phyloP scores from a whole-genome alignment of 2,888 invertebrate genomes.

The Esperia sulphurella region DNA sequence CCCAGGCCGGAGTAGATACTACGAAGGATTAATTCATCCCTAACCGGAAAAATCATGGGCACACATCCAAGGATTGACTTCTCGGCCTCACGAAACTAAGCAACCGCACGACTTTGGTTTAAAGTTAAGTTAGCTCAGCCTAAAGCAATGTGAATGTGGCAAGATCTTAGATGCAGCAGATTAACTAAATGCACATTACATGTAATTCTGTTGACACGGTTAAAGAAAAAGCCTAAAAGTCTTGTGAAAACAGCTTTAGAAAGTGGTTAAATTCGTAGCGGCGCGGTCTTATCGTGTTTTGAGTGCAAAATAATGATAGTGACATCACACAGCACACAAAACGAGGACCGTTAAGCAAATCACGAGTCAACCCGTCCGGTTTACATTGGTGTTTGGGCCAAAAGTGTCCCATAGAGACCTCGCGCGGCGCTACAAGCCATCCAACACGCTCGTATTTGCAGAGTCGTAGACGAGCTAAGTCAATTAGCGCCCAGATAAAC shows the following conservation, averaged over 20 bases:
- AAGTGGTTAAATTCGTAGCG: not conserved
- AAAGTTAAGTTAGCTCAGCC: no score
- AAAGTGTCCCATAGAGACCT: constrained; percentile 26
- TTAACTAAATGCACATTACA: no score
- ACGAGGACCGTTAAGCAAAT: constrained; percentile 50
- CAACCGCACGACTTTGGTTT: no score
- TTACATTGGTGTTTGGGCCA: constrained; percentile 25
- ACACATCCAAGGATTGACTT: no score
- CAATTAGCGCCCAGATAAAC: constrained; percentile 18
- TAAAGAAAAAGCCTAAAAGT: not conserved
- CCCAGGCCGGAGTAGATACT: no score
- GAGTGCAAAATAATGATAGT: constrained; percentile 17
- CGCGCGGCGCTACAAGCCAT: constrained; percentile 28
- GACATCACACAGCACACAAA: constrained; percentile 31
- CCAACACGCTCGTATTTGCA: constrained; percentile 29
- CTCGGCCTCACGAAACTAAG: no score
- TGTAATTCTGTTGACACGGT: no score
- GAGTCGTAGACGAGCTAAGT: not conserved
- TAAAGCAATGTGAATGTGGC: no score
- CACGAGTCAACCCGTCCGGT: constrained; percentile 31
- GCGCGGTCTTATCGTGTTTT: constrained; percentile 5
- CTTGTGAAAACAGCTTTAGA: not conserved
- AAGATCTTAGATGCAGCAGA: no score
- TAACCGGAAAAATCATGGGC: no score
- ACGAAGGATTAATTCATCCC: no score